A percentile compares a stretch with the other conserved stretches of the same genome.
Evolutionary conservation across 2,888 invertebrate species (phyloP).

Genomic region (Rhagonycha lutea): DNA sequence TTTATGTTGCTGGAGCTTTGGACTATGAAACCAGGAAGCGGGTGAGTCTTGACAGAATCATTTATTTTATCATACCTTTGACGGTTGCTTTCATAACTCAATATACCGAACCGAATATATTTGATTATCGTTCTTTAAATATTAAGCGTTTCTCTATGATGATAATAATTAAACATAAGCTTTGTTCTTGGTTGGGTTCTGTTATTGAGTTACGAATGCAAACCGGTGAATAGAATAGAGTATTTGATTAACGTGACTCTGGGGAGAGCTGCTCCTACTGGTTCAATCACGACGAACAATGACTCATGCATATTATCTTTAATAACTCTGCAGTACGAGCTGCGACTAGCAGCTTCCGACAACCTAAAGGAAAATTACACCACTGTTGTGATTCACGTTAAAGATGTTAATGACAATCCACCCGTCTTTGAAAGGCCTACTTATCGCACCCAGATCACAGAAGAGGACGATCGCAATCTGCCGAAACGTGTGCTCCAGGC

Average conservation of each 20-base stretch:
- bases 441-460: conserved; percentile 93
- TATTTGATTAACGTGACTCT: conserved; percentile 35
- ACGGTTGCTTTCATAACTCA: conserved; percentile 25
- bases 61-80: conserved; percentile 16
- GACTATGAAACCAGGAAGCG: conserved; percentile 96
- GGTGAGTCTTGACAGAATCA: conserved; percentile 65
- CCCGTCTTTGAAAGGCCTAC: conserved; percentile 95
- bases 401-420: conserved; percentile 98
- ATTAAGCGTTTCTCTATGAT: conserved; percentile 20
- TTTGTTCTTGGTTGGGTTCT: conserved; percentile 32
- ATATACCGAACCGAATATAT: conserved; percentile 14
- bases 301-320: conserved; percentile 31
- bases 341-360: conserved; percentile 92
- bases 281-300: conserved; percentile 35
- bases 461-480: conserved; percentile 92
- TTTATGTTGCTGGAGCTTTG: conserved; percentile 95
- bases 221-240: conserved; percentile 29
- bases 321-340: conserved; percentile 74
- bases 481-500: conserved; percentile 93
- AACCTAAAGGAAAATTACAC: conserved; percentile 97
- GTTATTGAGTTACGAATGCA: conserved; percentile 34
- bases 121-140: conserved; percentile 10
- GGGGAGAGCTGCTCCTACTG: conserved; percentile 30
- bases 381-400: conserved; percentile 94
- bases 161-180: conserved; percentile 21